These are phyloP conservation scores for Mesocricetus auratus DNA, from an alignment of 2,113 vertebrate genomes.

Conservation along the genomic window DNA sequence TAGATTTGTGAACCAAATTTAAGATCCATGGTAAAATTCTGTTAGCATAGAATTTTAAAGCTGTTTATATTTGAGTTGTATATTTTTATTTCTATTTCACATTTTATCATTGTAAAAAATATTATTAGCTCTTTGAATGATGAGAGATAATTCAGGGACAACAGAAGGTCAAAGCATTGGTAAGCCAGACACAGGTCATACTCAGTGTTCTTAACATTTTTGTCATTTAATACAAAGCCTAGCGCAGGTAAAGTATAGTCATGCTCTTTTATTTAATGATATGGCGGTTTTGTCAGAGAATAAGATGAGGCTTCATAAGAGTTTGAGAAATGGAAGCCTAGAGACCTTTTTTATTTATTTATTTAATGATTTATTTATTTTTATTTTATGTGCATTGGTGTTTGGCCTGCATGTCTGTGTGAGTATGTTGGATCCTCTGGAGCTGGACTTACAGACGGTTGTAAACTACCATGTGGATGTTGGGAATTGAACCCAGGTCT, in stretches of 20 bases:
- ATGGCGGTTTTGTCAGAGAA: background rate
- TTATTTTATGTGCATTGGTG: background rate
- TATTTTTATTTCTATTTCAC: conserved; percentile 32
- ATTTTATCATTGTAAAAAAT: conserved; percentile 33
- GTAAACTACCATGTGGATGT: background rate
- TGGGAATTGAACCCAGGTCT: background rate
- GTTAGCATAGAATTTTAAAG: background rate
- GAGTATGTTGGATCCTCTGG: background rate
- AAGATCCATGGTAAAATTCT: conserved; percentile 6
- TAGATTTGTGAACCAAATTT: conserved; percentile 21
- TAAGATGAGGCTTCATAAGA: background rate
- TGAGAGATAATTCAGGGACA: background rate
- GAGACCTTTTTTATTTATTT: background rate
- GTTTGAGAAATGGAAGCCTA: conserved; percentile 38
- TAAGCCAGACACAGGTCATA: background rate
- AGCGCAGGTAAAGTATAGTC: conserved; percentile 29
- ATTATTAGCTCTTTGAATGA: background rate
- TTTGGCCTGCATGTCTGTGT: background rate
- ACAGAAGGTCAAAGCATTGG: background rate
- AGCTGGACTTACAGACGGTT: background rate
- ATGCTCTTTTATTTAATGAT: conserved; percentile 58
- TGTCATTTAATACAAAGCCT: conserved; percentile 17
- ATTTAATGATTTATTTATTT: background rate
- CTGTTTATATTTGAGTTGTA: background rate
- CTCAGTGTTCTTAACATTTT: background rate